Conservation (phyloP, 2,888 invertebrate species). For the Sphinx pinastri region DNA sequence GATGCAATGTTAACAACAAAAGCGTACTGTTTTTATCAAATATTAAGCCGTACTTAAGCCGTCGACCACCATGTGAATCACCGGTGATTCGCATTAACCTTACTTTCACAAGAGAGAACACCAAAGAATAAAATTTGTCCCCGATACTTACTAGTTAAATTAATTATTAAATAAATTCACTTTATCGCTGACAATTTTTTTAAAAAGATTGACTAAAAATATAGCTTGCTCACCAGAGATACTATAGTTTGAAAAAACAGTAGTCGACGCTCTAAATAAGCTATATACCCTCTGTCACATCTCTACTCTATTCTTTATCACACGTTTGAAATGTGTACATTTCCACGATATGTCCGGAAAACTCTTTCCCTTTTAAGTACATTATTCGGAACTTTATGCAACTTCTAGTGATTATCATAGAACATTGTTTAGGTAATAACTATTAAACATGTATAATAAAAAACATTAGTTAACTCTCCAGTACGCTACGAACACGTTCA, state of each 20-base stretch:
- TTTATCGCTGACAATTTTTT: too few relatives aligned
- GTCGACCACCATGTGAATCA: neutral
- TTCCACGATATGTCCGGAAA: neutral
- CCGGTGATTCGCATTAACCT: neutral
- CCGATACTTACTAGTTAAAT: too few relatives aligned
- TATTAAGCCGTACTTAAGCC: neutral
- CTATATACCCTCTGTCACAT: neutral
- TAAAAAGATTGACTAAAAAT: too few relatives aligned
- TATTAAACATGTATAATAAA: neutral
- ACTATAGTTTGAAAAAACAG: neutral
- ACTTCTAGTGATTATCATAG: neutral
- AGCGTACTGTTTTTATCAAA: neutral
- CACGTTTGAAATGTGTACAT: neutral
- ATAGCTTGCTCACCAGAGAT: neutral
- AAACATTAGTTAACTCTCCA: neutral
- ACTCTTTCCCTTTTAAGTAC: conserved; percentile 3
- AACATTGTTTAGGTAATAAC: neutral
- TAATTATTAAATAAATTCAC: too few relatives aligned
- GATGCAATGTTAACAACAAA: neutral
- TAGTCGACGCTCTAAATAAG: neutral
- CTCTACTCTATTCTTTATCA: neutral
- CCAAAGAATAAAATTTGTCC: neutral
- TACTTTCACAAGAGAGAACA: neutral
- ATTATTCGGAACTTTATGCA: neutral
- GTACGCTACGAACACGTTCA: conserved; percentile 13